A percentile compares a stretch with the other conserved stretches of the same genome.
These are phyloP conservation scores for Seriola aureovittata DNA, from an alignment of 2,113 vertebrate genomes.

Conservation along the genomic window DNA sequence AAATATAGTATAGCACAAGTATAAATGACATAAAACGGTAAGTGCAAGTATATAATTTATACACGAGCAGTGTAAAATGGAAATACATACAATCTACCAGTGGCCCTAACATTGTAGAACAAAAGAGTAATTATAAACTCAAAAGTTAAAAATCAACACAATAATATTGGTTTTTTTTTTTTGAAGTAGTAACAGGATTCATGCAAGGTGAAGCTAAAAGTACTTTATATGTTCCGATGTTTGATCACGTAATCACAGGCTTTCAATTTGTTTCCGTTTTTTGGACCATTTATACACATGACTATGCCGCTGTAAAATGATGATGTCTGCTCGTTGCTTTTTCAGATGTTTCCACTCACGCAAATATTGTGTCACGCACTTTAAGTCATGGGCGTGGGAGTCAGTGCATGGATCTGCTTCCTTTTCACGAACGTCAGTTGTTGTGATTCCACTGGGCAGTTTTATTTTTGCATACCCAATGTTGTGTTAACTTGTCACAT, in stretches of 20 bases:
- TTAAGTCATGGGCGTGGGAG: neutral
- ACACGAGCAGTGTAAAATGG: slow-evolving; percentile 1
- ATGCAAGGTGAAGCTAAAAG: too few species aligned
- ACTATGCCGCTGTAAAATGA: neutral
- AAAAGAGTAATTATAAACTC: neutral
- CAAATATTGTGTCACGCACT: neutral
- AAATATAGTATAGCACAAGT: neutral
- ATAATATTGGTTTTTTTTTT: neutral
- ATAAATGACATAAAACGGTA: too few species aligned
- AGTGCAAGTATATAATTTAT: neutral
- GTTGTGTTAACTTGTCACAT: neutral
- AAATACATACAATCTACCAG: neutral
- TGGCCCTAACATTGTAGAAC: neutral
- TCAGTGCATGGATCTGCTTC: neutral
- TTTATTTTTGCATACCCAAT: neutral
- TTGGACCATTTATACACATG: neutral
- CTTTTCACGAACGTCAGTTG: neutral
- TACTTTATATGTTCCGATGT: neutral
- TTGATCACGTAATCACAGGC: neutral
- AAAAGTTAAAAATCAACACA: neutral
- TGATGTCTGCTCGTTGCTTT: neutral
- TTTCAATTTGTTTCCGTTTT: slow-evolving; percentile 16
- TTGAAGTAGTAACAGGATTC: neutral
- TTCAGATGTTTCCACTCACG: neutral
- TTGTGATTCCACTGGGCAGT: neutral